Base-by-base conservation (phyloP, 30 jellyfish, hydroid and myxozoan genomes). In the Euphysa ruthae region DNA sequence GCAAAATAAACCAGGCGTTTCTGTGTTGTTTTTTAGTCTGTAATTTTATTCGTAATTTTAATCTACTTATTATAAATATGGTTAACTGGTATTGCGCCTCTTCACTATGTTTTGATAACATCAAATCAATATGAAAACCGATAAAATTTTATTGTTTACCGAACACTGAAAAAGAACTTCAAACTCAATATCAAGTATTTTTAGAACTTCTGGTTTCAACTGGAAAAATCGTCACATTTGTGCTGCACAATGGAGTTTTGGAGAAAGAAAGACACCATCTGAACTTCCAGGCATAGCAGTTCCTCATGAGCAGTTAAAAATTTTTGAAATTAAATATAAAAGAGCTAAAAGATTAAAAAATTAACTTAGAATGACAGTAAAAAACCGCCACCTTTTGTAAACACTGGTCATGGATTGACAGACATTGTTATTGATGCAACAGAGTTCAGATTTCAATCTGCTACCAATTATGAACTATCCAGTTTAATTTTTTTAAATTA, bases 391-490 rank as follows among this genome's bases (percentile, higher is more conserved):
- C 5, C 20, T 33, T 65, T 65, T 42, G 3, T n/a, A 35, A 65
- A 65, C 35, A 65, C 83, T 35, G 85, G 85, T 43, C 84, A 57
- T 71, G 84, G 82, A 32, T 19, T 19, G 8, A 58, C 85, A 4
- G 85, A 73, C 30, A 20, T 58, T 33, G 66, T 58, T 44, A 62
- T 73, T 49, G 80, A 66, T 66, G 55, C 80, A n/a, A 43, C 80
- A 20, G 76, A 66, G 49, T 66, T 66, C 46, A 61, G 61, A 46
- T 73, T 73, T 58, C 85, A 60, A 43, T 4, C 34, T n/a, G 83
- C 83, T 19, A 18, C 74, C 25, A 73, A 73, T 32, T 73, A 23
- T 35, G 85, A 73, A 61, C 8, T 73, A 18, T 29, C 38, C 78
- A 54, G 55, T 32, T 73, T 58, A 35, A 61, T 73, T 74, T 73